Conservation (phyloP, 2,888 invertebrate species). For the Mantis religiosa region DNA sequence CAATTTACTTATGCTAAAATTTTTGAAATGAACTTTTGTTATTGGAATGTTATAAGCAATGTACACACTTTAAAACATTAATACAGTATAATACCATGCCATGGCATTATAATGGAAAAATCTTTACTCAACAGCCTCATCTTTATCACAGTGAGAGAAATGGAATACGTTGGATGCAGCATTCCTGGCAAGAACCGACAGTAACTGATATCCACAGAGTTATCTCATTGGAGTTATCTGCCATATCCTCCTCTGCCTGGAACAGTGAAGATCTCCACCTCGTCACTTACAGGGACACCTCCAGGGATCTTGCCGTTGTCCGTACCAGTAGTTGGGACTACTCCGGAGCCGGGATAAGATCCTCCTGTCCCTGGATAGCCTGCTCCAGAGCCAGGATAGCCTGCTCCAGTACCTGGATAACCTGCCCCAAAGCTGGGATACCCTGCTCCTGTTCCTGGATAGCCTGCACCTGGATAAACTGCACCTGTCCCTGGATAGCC, state of each 20-base stretch:
- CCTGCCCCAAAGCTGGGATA: background rate
- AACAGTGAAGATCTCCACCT: background rate
- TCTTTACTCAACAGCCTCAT: too few species aligned
- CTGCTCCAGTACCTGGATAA: background rate
- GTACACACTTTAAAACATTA: too few species aligned
- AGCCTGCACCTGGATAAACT: background rate
- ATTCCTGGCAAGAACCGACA: too few species aligned
- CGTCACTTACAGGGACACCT: background rate
- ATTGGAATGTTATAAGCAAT: too few species aligned
- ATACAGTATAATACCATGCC: too few species aligned
- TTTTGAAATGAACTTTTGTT: too few species aligned
- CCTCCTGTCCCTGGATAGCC: background rate
- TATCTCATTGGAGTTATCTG: background rate
- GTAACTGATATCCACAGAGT: too few species aligned
- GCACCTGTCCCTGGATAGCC: background rate
- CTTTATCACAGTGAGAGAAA: too few species aligned
- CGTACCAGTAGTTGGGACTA: background rate
- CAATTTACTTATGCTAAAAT: too few species aligned
- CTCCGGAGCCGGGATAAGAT: background rate
- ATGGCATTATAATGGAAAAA: too few species aligned
- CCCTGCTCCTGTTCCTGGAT: too few species aligned
- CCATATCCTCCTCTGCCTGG: background rate
- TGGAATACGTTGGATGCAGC: too few species aligned
- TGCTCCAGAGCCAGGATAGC: background rate
- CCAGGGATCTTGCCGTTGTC: background rate